phyloP scores from a whole-genome alignment of 53 echinoderm and acorn worm genomes.

The Crossaster papposus region DNA sequence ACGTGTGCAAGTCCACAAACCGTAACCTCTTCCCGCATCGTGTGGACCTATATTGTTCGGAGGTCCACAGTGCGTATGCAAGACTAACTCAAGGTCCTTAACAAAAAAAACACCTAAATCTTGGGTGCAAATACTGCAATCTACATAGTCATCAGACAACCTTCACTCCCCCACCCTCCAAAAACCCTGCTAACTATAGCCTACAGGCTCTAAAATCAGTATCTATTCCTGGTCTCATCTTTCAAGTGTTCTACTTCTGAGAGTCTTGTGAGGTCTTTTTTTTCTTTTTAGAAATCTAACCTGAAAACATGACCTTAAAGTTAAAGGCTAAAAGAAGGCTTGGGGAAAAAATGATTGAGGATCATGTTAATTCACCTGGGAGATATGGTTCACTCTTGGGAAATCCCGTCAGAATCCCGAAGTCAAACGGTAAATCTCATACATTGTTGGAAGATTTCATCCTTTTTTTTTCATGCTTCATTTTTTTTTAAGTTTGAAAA shows the following conservation, averaged over 20 bases:
- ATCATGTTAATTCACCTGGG: slow-evolving; percentile 23
- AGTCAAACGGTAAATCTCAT: neutral
- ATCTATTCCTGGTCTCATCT: slow-evolving; percentile 22
- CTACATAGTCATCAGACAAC: neutral
- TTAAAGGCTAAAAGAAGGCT: neutral
- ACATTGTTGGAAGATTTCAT: neutral
- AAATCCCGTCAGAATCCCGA: slow-evolving; percentile 10
- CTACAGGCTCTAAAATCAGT: neutral
- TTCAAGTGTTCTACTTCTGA: neutral
- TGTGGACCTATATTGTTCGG: no score
- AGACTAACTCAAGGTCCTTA: no score
- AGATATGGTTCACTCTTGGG: slow-evolving; percentile 10
- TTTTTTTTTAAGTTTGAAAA: neutral
- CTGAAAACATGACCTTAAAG: neutral
- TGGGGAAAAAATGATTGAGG: neutral
- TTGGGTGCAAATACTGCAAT: neutral
- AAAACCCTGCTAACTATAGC: neutral
- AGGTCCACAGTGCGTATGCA: no score
- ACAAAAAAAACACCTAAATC: neutral
- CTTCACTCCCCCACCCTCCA: neutral
- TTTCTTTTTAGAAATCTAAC: neutral
- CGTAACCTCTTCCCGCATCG: no score
- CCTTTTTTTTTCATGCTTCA: neutral
- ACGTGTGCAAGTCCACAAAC: no score
- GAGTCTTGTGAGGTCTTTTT: slow-evolving; percentile 13